Evolutionary conservation across 2,888 invertebrate genomes (phyloP), one percentile per base, ranked within the genome.

Genomic region (Lochmaea capreae): DNA sequence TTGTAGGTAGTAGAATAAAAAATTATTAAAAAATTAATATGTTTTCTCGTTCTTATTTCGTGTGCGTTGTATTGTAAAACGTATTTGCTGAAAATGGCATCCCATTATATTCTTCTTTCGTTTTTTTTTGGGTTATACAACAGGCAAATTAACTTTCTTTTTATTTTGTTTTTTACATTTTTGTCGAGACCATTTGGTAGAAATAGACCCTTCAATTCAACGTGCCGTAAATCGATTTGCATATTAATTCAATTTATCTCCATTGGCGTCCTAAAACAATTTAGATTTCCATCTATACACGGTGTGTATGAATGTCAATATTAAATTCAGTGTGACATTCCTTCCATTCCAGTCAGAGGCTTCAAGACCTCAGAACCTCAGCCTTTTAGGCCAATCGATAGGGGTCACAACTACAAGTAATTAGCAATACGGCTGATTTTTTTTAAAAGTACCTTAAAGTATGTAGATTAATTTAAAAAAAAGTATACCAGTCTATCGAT

Each of bases 21-120:
- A 65, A 39, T 22, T 49, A 65, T 46, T 52, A 52, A 52, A 65
- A 65, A 52, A 57, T 67, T 67, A 67, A 67, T 67, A 67, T 59
- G 16, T 16, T 54, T 67, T 67, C 67, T 46, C 22, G 59, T 57
- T 54, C 67, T 59, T 67, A 67, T 46, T 67, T 46, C 67, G 22
- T n/a, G 58, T 71, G 49, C 71, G 43, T 70, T 70, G 66, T 73
- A 42, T 54, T 66, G 58, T 68, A 70, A 73, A 65, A 57, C 73
- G 69, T 61, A 61, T 62, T 65, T 62, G n/a, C 76, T 77, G 76
- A 73, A 66, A 77, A 75, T 77, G 76, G 76, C 76, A 77, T 74
- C 71, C 73, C 72, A 77, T 77, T 77, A 74, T 65, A 71, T 68
- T 70, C 43, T 65, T 54, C 18, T 54, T 42, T 54, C 18, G 46